Evolutionary conservation across 2,113 vertebrate genomes (phyloP), one percentile per base, ranked within the genome.

Genomic region (Lepus americanus): DNA sequence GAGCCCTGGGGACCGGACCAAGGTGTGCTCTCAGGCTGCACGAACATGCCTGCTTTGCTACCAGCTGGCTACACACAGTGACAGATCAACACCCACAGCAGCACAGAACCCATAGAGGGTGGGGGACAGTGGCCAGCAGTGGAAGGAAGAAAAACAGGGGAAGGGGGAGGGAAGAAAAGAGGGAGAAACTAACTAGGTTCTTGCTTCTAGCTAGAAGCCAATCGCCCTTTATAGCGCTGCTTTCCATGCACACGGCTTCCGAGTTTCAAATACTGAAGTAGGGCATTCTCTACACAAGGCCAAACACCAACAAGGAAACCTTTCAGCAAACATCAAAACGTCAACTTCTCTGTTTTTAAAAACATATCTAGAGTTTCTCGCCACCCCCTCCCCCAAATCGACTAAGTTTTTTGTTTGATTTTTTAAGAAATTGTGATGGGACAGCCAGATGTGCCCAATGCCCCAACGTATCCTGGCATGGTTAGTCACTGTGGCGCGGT

Each of bases 261-360:
- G 67, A 53, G 72, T 87, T 90, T 82, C 78, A 59, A 78, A 25
- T 77, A 87, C 95, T 14, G n/a, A 83, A 83, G 79, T 5, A 76
- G n/a, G 29, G 20, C 76, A 67, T 86, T 92, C 94, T 88, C 69
- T 72, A 85, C 53, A 66, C 36, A 67, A 78, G 92, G 33, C 9
- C 78, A 90, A 94, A 92, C 20, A 4, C 66, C 64, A 84, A 89
- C 85, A 73, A 73, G 36, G 82, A 67, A 86, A 93, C 64, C 9
- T 81, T 12, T 55, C 77, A 94, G 53, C 64, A 92, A 92, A 20
- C 51, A 89, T 90, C 92, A 66, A 36, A 95, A 89, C 20, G 7
- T 33, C 22, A 89, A 59, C 27, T 25, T n/a, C 67, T 92, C 85
- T n/a, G 22, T 70, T 94, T 89, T 89, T 4, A 53, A 76, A 84